A percentile compares a stretch with the other conserved stretches of the same genome.
These are phyloP conservation scores for Tribolium freemani DNA, from an alignment of 2,888 invertebrate species.

Conservation along the genomic window DNA sequence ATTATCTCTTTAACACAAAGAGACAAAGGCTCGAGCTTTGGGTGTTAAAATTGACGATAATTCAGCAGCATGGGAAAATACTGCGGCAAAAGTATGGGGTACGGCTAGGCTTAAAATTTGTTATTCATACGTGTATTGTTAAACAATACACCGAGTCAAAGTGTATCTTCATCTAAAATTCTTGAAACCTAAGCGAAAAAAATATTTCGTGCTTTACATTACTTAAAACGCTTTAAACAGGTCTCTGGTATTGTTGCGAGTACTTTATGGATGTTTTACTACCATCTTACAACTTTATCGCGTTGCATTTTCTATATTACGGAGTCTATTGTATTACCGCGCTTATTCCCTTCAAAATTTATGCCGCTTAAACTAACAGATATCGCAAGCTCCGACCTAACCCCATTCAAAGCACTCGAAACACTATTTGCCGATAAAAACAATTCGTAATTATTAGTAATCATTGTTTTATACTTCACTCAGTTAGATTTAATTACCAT, in stretches of 20 bases:
- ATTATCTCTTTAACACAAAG: constrained; percentile 47
- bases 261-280: constrained; percentile 52
- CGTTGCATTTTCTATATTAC: constrained; percentile 46
- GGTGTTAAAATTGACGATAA: constrained; percentile 20
- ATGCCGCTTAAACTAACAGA: constrained; percentile 19
- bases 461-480: neutral
- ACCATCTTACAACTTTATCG: constrained; percentile 55
- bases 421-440: too few relatives aligned
- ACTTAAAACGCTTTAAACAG: constrained; percentile 54
- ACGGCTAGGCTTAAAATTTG: constrained; percentile 52
- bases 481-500: neutral
- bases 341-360: constrained; percentile 25
- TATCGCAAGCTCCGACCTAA: constrained; percentile 4
- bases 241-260: constrained; percentile 53
- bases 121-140: constrained; percentile 61
- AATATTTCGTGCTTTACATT: constrained; percentile 60
- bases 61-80: constrained; percentile 18
- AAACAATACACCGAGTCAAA: constrained; percentile 61
- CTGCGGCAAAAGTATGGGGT: neutral
- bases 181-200: constrained; percentile 56
- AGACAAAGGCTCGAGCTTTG: constrained; percentile 24
- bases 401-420: too few relatives aligned
- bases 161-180: constrained; percentile 65
- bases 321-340: constrained; percentile 41
- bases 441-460: neutral